Evolutionary conservation across 30 jellyfish, hydroid and myxozoan species (phyloP).

Genomic region (Catostylus mosaicus): DNA sequence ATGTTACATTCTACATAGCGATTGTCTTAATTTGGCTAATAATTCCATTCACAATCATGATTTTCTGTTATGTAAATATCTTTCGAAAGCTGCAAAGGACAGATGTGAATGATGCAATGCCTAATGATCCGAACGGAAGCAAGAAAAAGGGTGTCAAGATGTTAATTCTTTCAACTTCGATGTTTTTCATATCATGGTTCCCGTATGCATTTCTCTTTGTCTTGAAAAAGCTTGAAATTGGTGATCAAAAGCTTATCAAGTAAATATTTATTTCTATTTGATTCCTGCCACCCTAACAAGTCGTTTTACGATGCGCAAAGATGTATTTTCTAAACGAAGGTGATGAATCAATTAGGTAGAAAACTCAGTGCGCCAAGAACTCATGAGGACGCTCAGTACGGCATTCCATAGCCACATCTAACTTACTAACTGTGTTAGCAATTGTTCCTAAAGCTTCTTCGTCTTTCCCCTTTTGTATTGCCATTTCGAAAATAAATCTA

Average conservation of each 20-base stretch:
- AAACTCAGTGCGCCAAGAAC: too few relatives aligned
- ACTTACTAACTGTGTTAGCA: too few relatives aligned
- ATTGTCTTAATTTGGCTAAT: neutral
- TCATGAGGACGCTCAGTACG: too few relatives aligned
- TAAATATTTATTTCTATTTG: too few relatives aligned
- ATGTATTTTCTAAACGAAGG: too few relatives aligned
- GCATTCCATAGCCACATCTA: too few relatives aligned
- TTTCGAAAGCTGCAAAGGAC: constrained; percentile 5
- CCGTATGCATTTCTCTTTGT: constrained; percentile 7
- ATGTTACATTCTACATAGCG: neutral
- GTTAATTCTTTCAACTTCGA: constrained; percentile 21
- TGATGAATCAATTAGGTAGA: too few relatives aligned
- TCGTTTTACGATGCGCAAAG: too few relatives aligned
- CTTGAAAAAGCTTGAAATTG: constrained; percentile 14
- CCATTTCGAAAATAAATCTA: too few relatives aligned
- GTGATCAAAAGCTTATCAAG: constrained; percentile 16
- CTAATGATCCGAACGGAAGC: constrained; percentile 13
- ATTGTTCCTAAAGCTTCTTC: too few relatives aligned
- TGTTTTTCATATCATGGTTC: constrained; percentile 22
- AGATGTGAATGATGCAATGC: neutral
- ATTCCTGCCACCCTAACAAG: too few relatives aligned
- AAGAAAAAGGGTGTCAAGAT: constrained; percentile 4
- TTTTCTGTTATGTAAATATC: constrained; percentile 1
- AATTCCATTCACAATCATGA: constrained; percentile 15
- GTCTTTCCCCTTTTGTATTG: too few relatives aligned